These are phyloP conservation scores for Catharus ustulatus DNA, from an alignment of 2,797 vertebrate genomes.

Conservation along the genomic window DNA sequence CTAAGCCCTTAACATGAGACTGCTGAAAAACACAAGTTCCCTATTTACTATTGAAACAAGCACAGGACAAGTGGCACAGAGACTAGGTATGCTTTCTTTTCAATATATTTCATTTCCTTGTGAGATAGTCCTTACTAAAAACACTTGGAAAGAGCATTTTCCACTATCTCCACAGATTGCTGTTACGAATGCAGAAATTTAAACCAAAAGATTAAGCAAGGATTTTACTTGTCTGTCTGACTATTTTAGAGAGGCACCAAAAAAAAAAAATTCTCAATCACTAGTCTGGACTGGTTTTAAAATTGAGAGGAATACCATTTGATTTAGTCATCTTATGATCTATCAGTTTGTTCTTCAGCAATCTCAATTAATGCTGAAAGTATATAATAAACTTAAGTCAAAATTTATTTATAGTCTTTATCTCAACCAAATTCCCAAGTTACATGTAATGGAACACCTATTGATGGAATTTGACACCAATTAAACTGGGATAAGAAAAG, in stretches of 20 bases:
- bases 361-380: not conserved
- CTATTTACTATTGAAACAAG: not conserved
- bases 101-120: not conserved
- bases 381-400: not conserved
- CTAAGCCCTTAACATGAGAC: not conserved
- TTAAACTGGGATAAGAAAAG: conserved; percentile 15
- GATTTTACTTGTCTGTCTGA: not conserved
- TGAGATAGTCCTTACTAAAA: not conserved
- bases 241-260: not conserved
- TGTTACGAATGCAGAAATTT: not conserved
- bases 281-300: not conserved
- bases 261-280: not conserved
- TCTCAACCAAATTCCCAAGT: not conserved
- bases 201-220: not conserved
- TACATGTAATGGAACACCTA: not conserved
- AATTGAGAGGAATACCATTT: not conserved
- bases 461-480: not conserved
- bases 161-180: not conserved
- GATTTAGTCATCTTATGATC: not conserved
- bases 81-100: not conserved
- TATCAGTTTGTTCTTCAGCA: not conserved
- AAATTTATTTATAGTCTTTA: not conserved
- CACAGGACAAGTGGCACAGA: not conserved
- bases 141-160: not conserved
- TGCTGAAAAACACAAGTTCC: not conserved